Conservation (phyloP, 2,113 vertebrate genomes). For the Eurystomus gularis region DNA sequence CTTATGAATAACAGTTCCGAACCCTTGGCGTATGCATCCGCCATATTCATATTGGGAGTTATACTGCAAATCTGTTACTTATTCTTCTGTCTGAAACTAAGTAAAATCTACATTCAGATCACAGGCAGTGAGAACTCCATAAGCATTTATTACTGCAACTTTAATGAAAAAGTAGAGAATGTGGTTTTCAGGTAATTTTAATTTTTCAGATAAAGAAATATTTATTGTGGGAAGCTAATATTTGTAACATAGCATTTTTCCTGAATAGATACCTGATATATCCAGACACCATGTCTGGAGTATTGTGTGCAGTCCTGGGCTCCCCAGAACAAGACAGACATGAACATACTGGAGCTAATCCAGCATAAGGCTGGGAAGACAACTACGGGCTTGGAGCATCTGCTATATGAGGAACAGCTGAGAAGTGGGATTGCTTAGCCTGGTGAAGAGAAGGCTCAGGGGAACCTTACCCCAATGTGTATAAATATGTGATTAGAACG, state of each 20-base stretch:
- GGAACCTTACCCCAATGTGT: background rate
- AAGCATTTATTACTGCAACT: background rate
- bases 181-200: background rate
- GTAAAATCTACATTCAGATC: background rate
- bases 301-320: accelerated
- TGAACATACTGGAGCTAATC: background rate
- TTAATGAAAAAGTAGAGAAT: background rate
- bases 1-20: background rate
- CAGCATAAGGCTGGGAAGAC: background rate
- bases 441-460: background rate
- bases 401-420: background rate
- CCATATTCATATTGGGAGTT: background rate
- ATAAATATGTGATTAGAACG: background rate
- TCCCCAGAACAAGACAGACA: background rate
- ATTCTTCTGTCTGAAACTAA: background rate
- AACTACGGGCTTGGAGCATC: background rate
- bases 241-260: background rate
- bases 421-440: background rate
- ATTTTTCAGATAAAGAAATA: background rate
- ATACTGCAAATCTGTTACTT: background rate
- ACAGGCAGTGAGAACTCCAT: background rate
- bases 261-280: background rate
- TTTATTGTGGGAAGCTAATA: background rate
- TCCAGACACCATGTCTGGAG: background rate
- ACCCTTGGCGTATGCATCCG: background rate